Evolutionary conservation across 2,888 invertebrate genomes (phyloP), one percentile per base, ranked within the genome.

Genomic region (Drosophila yooni): DNA sequence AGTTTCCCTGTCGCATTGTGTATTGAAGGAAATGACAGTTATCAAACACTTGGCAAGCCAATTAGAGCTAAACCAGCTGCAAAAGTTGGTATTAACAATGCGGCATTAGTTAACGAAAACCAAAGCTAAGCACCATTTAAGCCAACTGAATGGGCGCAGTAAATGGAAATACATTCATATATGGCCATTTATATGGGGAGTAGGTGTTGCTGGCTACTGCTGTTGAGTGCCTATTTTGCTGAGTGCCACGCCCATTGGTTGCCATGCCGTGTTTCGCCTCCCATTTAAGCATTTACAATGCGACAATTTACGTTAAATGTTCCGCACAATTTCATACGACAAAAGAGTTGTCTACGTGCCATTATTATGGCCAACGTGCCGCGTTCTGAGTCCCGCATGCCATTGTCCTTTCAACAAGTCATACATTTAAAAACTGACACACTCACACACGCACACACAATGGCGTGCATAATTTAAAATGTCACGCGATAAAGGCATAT

Each of bases 321-420:
- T 89, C 64, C 87, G 70, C 88, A 87, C 84, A 85, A 84, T 85
- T 84, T 85, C 78, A 81, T 81, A 82, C 88, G 90, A 85, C 85
- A 85, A 85, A 85, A 85, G 85, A 88, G 85, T 89, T 85, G 90
- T 88, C 85, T 85, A 85, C 90, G 90, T 85, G 89, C 89, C 89
- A 85, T 89, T 85, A 85, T 89, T 87, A 72, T 76, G 63, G 82
- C 54, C 74, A 70, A 76, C 78, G 54, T 76, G 69, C 69, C 74
- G 79, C 54, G 59, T 53, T 71, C 56, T 54, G 71, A 58, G 81
- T 57, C 27, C 51, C 38, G 54, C 62, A 59, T 63, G 79, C 88
- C 89, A 88, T 84, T 88, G 84, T 89, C 72, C 82, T 84, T 57
- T 74, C 71, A 74, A 79, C 68, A 70, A 31, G 36, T 38, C 52